A percentile compares a stretch with the other conserved stretches of the same genome.
phyloP scores from a whole-genome alignment of 2,888 invertebrate genomes.

The Drosophila infuscata region DNA sequence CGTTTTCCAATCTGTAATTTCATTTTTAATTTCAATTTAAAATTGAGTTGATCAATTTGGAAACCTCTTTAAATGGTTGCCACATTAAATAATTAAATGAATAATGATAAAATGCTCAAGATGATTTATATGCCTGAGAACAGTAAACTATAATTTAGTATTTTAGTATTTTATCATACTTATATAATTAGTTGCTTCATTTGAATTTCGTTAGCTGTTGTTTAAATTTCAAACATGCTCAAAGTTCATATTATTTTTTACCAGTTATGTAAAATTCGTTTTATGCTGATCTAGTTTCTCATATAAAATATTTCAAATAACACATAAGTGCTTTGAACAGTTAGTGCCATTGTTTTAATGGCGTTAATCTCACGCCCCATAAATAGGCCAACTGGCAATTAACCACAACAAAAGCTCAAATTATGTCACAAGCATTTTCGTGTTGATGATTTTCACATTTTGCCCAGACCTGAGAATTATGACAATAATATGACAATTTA shows the following conservation, averaged over 20 bases:
- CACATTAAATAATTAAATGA: not conserved
- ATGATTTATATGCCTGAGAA: slow-evolving; percentile 29
- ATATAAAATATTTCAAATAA: not conserved
- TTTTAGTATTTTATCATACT: not conserved
- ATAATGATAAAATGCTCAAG: not conserved
- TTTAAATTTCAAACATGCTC: not conserved
- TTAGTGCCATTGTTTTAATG: slow-evolving; percentile 21
- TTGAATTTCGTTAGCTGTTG: not conserved
- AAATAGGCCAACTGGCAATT: slow-evolving; percentile 57
- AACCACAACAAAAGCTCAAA: slow-evolving; percentile 77
- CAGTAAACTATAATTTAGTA: not conserved
- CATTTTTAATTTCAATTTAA: not conserved
- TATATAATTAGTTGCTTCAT: not conserved
- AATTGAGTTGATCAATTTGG: not conserved
- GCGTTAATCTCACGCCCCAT: slow-evolving; percentile 49
- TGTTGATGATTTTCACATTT: slow-evolving; percentile 59
- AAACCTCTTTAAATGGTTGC: too few species aligned
- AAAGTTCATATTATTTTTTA: not conserved
- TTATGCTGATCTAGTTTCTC: not conserved
- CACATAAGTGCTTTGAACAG: slow-evolving; percentile 23
- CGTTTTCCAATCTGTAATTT: not conserved
- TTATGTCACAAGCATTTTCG: slow-evolving; percentile 68
- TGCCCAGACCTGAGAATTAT: slow-evolving; percentile 63
- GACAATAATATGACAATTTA: slow-evolving; percentile 75
- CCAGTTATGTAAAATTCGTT: not conserved